Evolutionary conservation across 2,888 invertebrate genomes (phyloP).

Genomic region (Philereme vetulata): DNA sequence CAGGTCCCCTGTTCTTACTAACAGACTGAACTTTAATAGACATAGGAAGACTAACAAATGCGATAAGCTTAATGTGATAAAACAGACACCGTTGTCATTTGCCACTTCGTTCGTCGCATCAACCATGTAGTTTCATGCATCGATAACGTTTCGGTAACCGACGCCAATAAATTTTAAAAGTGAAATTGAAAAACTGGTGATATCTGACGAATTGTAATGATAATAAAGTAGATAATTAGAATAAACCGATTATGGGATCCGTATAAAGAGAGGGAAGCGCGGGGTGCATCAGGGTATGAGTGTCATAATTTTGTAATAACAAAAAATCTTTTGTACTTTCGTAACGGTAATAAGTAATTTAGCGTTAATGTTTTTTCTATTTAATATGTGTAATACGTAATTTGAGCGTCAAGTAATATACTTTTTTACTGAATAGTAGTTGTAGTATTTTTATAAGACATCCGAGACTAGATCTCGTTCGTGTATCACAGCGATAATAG

Average conservation of each 20-base stretch:
- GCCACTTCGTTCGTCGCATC: constrained; percentile 34
- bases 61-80: constrained; percentile 60
- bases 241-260: constrained; percentile 58
- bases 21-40: constrained; percentile 33
- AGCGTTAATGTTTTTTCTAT: constrained; percentile 76
- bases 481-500: constrained; percentile 84
- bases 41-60: constrained; percentile 54
- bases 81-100: constrained; percentile 36
- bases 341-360: constrained; percentile 75
- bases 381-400: constrained; percentile 72
- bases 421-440: constrained; percentile 80
- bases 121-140: constrained; percentile 29
- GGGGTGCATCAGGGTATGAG: constrained; percentile 84
- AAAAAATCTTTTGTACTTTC: constrained; percentile 77
- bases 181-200: constrained; percentile 61
- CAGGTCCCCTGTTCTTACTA: constrained; percentile 9
- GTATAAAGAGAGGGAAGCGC: constrained; percentile 61
- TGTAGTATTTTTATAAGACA: constrained; percentile 80
- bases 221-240: constrained; percentile 77
- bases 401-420: constrained; percentile 74
- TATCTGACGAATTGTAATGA: constrained; percentile 80
- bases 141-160: constrained; percentile 25
- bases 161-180: constrained; percentile 44
- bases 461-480: constrained; percentile 67
- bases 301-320: constrained; percentile 79